Evolutionary conservation across 2,797 vertebrate genomes (phyloP), one percentile per base, ranked within the genome.

Genomic region (Neomorphus geoffroyi): DNA sequence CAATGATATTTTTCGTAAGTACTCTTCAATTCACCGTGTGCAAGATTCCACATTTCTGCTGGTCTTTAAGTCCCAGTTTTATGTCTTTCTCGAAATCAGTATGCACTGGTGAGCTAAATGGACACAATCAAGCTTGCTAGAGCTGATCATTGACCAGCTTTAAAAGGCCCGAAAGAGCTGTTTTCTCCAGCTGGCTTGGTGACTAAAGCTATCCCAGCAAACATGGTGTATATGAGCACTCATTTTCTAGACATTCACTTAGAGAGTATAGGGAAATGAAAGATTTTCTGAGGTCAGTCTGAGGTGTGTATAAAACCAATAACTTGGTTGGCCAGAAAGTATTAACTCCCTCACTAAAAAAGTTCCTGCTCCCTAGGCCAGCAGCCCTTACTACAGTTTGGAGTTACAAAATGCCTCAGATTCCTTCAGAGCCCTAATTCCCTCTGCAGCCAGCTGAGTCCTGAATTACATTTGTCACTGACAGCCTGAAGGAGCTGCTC

Each of bases 151-250:
- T 73, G 74, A 80, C 71, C 64, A 87, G 56, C 60, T 96, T 92
- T 92, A 95, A 77, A 82, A 71, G 75, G 53, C 91, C 64, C 9
- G 0, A 13, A 93, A 90, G 75, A 91, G 46, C 74, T 71, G 53
- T 93, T 96, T 94, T 72, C 88, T 95, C 57, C 72, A 93, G 50
- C 57, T 94, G 86, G 81, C 78, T 37, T 62, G 72, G 75, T 6
- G 1, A 74, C 89, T 79, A 91, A 86, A 92, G 35, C 35, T 79
- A 60, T 58, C 57, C 82, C 61, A 70, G 79, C 65, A 92, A 95
- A 83, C 58, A 70, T 8, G 16, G 46, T 65, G 46, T 43, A 70
- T 18, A 80, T 4, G 22, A 90, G 60, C 14, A 35, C 41, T 72
- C 51, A 7, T 1, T 71, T 64, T 66, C 72, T 43, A 73, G 22